Evolutionary conservation across 2,797 vertebrate species (phyloP).

Genomic region (Setipinna tenuifilis): DNA sequence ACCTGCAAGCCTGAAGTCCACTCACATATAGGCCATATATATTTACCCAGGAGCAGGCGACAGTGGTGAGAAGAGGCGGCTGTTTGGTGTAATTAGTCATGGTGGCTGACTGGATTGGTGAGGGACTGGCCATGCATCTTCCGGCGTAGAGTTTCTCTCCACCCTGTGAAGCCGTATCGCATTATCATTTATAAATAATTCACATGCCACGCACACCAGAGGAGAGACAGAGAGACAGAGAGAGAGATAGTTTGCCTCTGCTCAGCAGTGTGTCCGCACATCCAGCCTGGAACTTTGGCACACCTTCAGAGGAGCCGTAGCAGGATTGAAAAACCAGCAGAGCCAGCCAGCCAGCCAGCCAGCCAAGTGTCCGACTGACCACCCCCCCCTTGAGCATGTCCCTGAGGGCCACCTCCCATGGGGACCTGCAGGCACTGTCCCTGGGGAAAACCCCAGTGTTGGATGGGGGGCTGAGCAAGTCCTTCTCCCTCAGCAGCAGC

Average conservation of each 20-base stretch:
- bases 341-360: not conserved
- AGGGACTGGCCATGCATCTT: slow-evolving; percentile 34
- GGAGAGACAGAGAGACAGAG: no score
- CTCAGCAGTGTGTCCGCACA: slow-evolving; percentile 4
- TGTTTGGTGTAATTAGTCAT: slow-evolving; percentile 39
- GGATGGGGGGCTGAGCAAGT: slow-evolving; percentile 63
- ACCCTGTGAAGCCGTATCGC: slow-evolving; percentile 50
- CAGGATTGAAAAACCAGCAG: not conserved
- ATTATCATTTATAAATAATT: slow-evolving; percentile 73
- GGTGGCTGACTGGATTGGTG: not conserved
- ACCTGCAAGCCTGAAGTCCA: not conserved
- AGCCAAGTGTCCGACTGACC: not conserved
- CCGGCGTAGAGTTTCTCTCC: slow-evolving; percentile 52
- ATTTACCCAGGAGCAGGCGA: not conserved
- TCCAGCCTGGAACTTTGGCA: slow-evolving; percentile 20
- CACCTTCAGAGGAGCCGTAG: slow-evolving; percentile 32
- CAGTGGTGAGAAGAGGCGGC: not conserved
- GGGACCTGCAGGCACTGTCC: slow-evolving; percentile 67
- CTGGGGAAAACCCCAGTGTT: slow-evolving; percentile 48
- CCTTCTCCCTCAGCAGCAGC: slow-evolving; percentile 70
- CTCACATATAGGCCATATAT: not conserved
- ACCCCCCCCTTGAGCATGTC: slow-evolving; percentile 60
- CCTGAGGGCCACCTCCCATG: slow-evolving; percentile 72
- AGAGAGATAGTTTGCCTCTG: slow-evolving; percentile 14
- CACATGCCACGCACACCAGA: slow-evolving; percentile 37